phyloP scores from a whole-genome alignment of 2,888 invertebrate species.

The Anodontia alba region DNA sequence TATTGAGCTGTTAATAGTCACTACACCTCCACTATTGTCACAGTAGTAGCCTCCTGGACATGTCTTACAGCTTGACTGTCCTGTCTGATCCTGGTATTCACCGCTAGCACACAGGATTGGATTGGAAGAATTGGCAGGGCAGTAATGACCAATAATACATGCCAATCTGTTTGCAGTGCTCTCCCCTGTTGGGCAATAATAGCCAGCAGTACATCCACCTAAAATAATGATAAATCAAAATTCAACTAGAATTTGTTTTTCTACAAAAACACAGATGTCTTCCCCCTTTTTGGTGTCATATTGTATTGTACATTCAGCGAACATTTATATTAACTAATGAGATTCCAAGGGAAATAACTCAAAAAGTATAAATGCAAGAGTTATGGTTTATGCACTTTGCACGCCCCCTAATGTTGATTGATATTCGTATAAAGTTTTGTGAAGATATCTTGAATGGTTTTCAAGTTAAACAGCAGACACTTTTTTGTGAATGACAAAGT shows the following conservation, averaged over 20 bases:
- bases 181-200: conserved; percentile 81
- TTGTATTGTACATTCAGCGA: too few species aligned
- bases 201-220: conserved; percentile 82
- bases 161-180: conserved; percentile 66
- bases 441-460: too few species aligned
- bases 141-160: conserved; percentile 81
- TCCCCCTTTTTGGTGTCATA: too few species aligned
- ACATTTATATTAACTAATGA: too few species aligned
- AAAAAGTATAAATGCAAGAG: too few species aligned
- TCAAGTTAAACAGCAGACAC: too few species aligned
- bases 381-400: too few species aligned
- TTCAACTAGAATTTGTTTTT: not conserved
- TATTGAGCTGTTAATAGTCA: conserved; percentile 78
- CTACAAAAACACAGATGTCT: too few species aligned
- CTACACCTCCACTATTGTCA: conserved; percentile 80
- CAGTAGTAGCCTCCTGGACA: conserved; percentile 83
- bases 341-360: too few species aligned
- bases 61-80: conserved; percentile 75
- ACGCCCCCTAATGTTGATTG: too few species aligned
- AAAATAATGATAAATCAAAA: not conserved
- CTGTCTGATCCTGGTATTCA: conserved; percentile 75
- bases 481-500: too few species aligned
- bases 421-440: too few species aligned
- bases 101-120: conserved; percentile 79
- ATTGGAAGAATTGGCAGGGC: conserved; percentile 70